Evolutionary conservation across 2,888 invertebrate genomes (phyloP), one percentile per base, ranked within the genome.

Genomic region (Lomographa bimaculata): DNA sequence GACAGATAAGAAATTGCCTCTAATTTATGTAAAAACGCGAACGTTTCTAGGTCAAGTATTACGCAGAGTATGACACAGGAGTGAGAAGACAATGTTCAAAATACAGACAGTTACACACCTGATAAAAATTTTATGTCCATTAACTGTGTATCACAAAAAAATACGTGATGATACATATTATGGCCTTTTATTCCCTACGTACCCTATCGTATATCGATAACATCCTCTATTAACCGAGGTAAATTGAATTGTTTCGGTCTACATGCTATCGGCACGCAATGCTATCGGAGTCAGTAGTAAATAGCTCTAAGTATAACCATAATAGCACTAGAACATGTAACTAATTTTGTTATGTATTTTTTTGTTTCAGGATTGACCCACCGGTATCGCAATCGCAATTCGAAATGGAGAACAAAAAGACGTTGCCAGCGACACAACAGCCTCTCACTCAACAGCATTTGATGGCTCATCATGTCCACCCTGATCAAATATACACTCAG

Each of bases 321-420:
- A 5, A 8, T 3, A 28, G 5, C 7, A 50, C 37, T n/a, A n/a
- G 10, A 33, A 21, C 14, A 14, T 14, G n/a, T n/a, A 14, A 2
- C 14, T 24, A 36, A 4, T 24, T 27, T 55, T 40, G 5, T 44
- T 50, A 38, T 35, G 11, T 46, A 3, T 1, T 49, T 53, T 61
- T 36, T 83, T 80, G 74, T 87, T 89, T 28, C 84, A 94, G 94
- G 94, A 91, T 94, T 86, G 94, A 94, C 73, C 93, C 93, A 69
- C 93, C 94, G 57, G 91, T 91, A 70, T 89, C 92, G 54, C 92
- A 92, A 71, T 84, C 79, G 45, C 76, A 84, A 78, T 79, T 89
- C 82, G 72, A 90, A 72, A 93, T 93, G 93, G 93, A 94, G 79
- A 91, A 91, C 73, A 93, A 93, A 76, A 91, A 90, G 63, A 58